Evolutionary conservation across 2,113 vertebrate genomes (phyloP), one percentile per base, ranked within the genome.

Genomic region (Verasper variegatus): DNA sequence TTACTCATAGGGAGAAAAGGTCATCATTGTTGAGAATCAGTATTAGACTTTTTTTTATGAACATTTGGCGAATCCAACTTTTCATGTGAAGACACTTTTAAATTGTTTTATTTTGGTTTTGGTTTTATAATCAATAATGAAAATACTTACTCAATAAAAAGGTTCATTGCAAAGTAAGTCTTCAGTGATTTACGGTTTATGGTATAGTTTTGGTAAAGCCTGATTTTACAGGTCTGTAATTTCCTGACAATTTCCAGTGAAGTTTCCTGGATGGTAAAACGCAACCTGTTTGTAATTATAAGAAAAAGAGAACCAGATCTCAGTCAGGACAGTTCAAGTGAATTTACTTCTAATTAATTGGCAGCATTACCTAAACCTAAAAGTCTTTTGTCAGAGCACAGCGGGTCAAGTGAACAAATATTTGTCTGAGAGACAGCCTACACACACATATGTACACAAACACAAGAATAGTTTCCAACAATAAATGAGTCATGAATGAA

Each of bases 241-340:
- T 27, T 66, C 45, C 63, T 12, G 18, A 51, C 15, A 26, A 12
- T 51, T 54, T 54, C 49, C 27, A 31, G 17, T 7, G 18, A 54
- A 3, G 24, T 47, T 67, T 67, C 49, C 17, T 21, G 20, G 47
- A 67, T 35, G 12, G 20, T 24, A 26, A 40, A 15, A 17, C 14
- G 2, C 35, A 42, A 11, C n/a, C 24, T 54, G 20, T 52, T 67
- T 67, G 17, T 35, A 51, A 67, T 67, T n/a, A 67, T 35, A 54
- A 26, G 10, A 54, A 13, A 54, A 64, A 47, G 1, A 52, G 17
- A 67, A 26, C 18, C 64, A 52, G 24, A 27, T 26, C 47, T 52
- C 62, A 23, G 62, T 49, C 37, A 18, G 59, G 59, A 42, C 40
- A 47, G 13, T 9, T 42, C 5, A 3, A 31, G 21, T 51, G 24